These are phyloP conservation scores for Pherbina coryleti DNA, from an alignment of 2,888 invertebrate species.

Conservation along the genomic window DNA sequence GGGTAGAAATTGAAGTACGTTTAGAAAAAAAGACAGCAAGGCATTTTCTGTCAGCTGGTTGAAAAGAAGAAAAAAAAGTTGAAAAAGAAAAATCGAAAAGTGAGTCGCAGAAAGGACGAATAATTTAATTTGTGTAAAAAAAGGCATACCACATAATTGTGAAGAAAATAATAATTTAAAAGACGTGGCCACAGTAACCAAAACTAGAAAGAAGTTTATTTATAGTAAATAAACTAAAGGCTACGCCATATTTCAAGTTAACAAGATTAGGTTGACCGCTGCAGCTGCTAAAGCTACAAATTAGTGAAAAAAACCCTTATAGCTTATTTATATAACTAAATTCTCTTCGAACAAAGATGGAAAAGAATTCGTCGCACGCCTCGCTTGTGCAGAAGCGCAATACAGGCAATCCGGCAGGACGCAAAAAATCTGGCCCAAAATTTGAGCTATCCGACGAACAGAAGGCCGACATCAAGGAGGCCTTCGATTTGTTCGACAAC, in stretches of 20 bases:
- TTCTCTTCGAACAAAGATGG: no score
- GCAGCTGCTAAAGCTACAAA: no score
- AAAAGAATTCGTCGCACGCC: background rate
- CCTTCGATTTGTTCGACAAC: slow-evolving; percentile 94
- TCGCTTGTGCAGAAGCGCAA: slow-evolving; percentile 23
- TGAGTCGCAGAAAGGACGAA: slow-evolving; percentile 2
- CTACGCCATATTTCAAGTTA: no score
- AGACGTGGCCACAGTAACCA: slow-evolving; percentile 8
- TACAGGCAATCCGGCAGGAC: slow-evolving; percentile 54
- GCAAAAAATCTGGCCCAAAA: slow-evolving; percentile 80
- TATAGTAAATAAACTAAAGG: slow-evolving; percentile 24
- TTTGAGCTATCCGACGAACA: slow-evolving; percentile 91
- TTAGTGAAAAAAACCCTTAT: no score
- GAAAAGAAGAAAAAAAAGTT: background rate
- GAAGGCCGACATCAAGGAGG: slow-evolving; percentile 92
- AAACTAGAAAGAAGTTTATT: background rate
- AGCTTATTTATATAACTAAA: no score
- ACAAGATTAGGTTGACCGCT: no score
- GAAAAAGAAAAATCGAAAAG: slow-evolving; percentile 15
- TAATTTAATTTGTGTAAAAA: background rate
- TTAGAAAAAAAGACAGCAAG: background rate
- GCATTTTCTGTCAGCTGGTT: slow-evolving; percentile 25
- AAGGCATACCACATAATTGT: no score
- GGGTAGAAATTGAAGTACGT: background rate
- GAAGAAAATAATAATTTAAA: background rate